These are phyloP conservation scores for Apis laboriosa DNA, from an alignment of 1,140 invertebrate genomes.

Conservation along the genomic window DNA sequence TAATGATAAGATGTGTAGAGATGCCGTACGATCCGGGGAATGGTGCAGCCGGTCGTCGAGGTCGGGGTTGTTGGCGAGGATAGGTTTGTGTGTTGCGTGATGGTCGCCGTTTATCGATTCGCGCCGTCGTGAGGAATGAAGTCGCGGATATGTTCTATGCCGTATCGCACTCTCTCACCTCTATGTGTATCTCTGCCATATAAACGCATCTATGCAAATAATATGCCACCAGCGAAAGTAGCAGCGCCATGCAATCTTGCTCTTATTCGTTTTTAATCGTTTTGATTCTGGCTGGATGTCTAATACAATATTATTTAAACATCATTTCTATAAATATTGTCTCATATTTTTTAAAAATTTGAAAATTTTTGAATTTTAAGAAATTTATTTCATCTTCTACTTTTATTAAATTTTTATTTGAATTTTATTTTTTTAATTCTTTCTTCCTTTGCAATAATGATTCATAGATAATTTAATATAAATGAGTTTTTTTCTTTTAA, in stretches of 20 bases:
- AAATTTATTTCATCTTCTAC: no score
- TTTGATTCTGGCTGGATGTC: not conserved
- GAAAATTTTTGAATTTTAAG: not conserved
- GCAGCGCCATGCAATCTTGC: conserved; percentile 10
- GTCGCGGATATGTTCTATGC: conserved; percentile 45
- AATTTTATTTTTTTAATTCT: no score
- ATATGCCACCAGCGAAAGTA: conserved; percentile 4
- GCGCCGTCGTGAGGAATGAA: conserved; percentile 54
- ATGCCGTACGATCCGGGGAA: conserved; percentile 30
- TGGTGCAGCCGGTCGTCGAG: conserved; percentile 35
- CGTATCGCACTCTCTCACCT: not conserved
- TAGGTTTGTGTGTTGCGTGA: conserved; percentile 53
- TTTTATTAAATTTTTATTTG: not conserved
- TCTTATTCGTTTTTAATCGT: not conserved
- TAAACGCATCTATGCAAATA: conserved; percentile 14
- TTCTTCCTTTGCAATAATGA: no score
- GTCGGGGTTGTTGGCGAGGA: conserved; percentile 36
- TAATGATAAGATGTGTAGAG: conserved; percentile 24
- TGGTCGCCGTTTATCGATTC: conserved; percentile 66
- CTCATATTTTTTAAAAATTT: not conserved
- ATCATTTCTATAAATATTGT: not conserved
- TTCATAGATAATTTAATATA: no score
- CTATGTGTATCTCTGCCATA: not conserved
- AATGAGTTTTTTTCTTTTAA: no score
- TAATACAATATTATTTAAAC: not conserved